Base-by-base conservation (phyloP, 2,888 invertebrate genomes). In the Pseudolycoriella hygida region DNA sequence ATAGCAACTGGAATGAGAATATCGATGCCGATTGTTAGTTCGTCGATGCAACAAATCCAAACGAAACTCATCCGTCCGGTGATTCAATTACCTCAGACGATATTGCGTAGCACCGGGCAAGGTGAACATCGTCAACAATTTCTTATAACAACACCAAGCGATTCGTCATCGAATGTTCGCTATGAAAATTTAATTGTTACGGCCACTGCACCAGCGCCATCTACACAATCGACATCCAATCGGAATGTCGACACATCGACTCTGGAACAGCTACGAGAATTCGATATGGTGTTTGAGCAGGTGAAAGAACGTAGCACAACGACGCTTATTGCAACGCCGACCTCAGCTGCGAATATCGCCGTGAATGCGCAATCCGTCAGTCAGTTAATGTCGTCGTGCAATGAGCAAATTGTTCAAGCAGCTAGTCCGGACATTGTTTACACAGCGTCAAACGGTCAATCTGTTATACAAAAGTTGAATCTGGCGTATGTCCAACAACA, bases 241-340 rank as follows among this genome's bases (percentile, higher is more conserved):
- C 57, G 67, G 0, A 74, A 76, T 55, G 71, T 74, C 55, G 73
- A 82, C 55, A 81, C 81, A 57, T 77, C 81, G 0, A 83, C 82
- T 1, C 62, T 82, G 43, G 83, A 85, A 60, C 84, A 84, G 55
- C 60, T 85, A 8, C 66, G 82, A 45, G 85, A 85, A 57, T 85
- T 85, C 54, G 84, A 85, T 57, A 77, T 81, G 66, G 83, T 85
- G 1, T 66, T 84, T 48, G 83, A 84, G 56, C 82, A 83, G 66
- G 81, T 85, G 0, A 83, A 82, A 57, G 82, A 81, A 48, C 80
- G 80, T 53, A 78, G 74, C 18, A 76, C 74, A 1, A 47, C 50
- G 34, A 45, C 49, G 25, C 54, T 53, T 6, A 52, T 54, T 31
- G 47, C 56, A 14, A 43, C 46, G 34, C 43, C 46, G 2, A 47